Percentiles rank a stretch among this genome's conserved stretches.
These are phyloP conservation scores for Philaethria dido DNA, from an alignment of 2,888 invertebrate genomes.

Conservation along the genomic window DNA sequence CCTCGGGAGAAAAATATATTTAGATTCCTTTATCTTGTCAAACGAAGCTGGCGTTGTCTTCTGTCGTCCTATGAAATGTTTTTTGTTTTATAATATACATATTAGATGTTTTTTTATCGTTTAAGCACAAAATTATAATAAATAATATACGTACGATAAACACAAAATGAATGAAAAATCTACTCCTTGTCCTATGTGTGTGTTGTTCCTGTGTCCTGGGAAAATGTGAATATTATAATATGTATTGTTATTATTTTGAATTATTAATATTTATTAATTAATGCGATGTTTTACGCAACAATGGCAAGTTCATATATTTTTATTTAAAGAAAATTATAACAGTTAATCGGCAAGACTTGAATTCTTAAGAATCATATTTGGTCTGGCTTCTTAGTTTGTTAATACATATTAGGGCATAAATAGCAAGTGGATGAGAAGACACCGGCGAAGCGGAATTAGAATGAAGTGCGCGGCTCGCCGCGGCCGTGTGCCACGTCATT, in stretches of 20 bases:
- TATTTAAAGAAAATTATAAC: neutral
- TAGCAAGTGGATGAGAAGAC: slow-evolving; percentile 61
- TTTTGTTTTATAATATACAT: too few relatives aligned
- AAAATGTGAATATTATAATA: too few relatives aligned
- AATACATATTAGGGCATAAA: slow-evolving; percentile 55
- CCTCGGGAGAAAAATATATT: neutral
- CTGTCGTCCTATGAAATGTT: too few relatives aligned
- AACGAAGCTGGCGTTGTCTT: too few relatives aligned
- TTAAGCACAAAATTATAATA: too few relatives aligned
- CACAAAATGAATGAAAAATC: too few relatives aligned
- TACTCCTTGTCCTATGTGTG: too few relatives aligned
- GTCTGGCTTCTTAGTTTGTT: slow-evolving; percentile 45
- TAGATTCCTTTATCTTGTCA: too few relatives aligned
- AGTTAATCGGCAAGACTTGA: slow-evolving; percentile 1
- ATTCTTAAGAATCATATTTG: neutral
- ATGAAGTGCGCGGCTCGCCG: slow-evolving; percentile 78
- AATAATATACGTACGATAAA: too few relatives aligned
- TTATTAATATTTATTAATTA: neutral
- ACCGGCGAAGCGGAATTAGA: slow-evolving; percentile 83
- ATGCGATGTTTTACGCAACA: neutral
- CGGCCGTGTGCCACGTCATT: slow-evolving; percentile 85
- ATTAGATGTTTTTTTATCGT: too few relatives aligned
- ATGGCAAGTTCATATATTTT: neutral
- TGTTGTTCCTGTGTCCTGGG: too few relatives aligned
- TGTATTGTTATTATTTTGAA: neutral